Base-by-base conservation (phyloP, 2,113 vertebrate genomes). In the Phalacrocorax carbo region DNA sequence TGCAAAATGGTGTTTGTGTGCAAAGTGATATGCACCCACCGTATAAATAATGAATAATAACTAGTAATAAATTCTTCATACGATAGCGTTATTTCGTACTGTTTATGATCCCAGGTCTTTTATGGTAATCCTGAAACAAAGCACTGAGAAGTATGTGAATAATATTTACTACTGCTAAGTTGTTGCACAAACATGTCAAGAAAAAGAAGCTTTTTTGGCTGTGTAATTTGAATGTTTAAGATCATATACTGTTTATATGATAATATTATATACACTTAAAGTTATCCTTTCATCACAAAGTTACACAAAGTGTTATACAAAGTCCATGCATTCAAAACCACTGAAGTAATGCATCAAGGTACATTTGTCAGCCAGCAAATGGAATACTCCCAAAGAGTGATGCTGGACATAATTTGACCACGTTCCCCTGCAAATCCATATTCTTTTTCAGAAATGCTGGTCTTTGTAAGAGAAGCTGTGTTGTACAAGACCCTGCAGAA, bases 11-110 rank as follows among this genome's bases (percentile, higher is more conserved):
- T 93, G 55, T 84, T 97, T 93, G 52, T 65, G 26, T 96, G 60
- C 75, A 96, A 94, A 95, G 72, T 0, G 0, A 82, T 86, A 72
- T 30, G 61, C 19, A 76, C 44, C 55, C 52, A 30, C 72, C 36
- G 10, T 90, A 88, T 97, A 95, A 94, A 95, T 94, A 95, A 95
- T 94, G 15, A 90, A 95, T 96, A 96, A 86, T 75, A 90, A 64
- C 82, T 86, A 60, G 57, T 86, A 90, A 94, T 94, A 84, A 92
- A 94, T 96, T 94, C 94, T 95, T 93, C 76, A 61, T 86, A 81
- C 78, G 72, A 29, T 64, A 78, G 30, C 10, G 10, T 90, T 90
- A 68, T 90, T 96, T 96, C 69, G 83, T 84, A 44, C 55, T 86
- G 29, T 86, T 94, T 88, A 55, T 78, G 76, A 88, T 94, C 34